A percentile compares a stretch with the other conserved stretches of the same genome.
Evolutionary conservation across 2,797 vertebrate genomes (phyloP).

Genomic region (Sebastes diaconus): DNA sequence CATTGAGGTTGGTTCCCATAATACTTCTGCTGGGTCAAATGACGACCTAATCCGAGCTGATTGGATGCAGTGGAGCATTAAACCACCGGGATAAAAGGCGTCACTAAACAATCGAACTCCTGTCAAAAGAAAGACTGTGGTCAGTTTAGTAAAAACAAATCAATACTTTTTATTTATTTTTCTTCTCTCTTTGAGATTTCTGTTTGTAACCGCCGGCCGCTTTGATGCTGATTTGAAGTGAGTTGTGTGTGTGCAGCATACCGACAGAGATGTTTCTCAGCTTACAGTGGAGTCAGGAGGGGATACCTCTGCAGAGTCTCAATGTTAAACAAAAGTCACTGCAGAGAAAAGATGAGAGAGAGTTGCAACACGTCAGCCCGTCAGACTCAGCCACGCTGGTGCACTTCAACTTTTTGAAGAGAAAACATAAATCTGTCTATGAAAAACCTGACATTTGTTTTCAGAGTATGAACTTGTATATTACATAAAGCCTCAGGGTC

Average conservation of each 20-base stretch:
- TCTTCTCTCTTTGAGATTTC: neutral
- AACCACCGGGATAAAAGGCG: conserved; percentile 47
- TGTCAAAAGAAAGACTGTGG: conserved; percentile 40
- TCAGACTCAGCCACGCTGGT: neutral
- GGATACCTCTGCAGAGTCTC: conserved; percentile 14
- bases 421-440: conserved; percentile 12
- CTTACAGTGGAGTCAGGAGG: conserved; percentile 22
- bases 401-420: neutral
- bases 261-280: conserved; percentile 18
- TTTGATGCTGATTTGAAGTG: conserved; percentile 45
- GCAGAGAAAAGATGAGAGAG: neutral
- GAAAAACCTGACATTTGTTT: conserved; percentile 51
- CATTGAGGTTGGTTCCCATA: neutral
- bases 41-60: conserved; percentile 33
- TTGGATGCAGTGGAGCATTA: conserved; percentile 48
- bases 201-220: neutral
- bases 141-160: conserved; percentile 35
- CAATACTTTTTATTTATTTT: conserved; percentile 31
- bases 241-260: conserved; percentile 19
- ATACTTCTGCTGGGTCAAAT: conserved; percentile 9
- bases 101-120: conserved; percentile 49
- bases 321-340: conserved; percentile 33
- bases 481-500: conserved; percentile 46
- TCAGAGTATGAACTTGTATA: conserved; percentile 22
- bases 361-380: neutral